These are phyloP conservation scores for Portevinia maculata DNA, from an alignment of 2,888 invertebrate species.

Conservation along the genomic window DNA sequence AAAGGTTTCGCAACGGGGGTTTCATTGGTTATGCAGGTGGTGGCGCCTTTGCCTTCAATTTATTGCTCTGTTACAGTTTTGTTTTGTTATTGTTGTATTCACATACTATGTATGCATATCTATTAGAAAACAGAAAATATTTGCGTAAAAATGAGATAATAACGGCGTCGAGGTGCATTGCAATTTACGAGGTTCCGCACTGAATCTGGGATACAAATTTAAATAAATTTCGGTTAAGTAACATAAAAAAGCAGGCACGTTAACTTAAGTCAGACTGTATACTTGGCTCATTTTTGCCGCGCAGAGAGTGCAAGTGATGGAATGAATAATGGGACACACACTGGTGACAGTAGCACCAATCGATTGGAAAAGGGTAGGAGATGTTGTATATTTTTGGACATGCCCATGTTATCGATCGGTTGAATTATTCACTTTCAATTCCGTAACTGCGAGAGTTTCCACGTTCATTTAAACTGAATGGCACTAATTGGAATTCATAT, in stretches of 20 bases:
- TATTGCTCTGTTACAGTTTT: conserved; percentile 44
- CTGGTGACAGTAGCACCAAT: conserved; percentile 16
- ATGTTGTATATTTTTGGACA: conserved; percentile 25
- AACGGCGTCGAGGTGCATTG: conserved; percentile 30
- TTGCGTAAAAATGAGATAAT: conserved; percentile 62
- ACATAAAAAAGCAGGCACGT: conserved; percentile 44
- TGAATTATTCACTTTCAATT: conserved; percentile 11
- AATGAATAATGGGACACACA: conserved; percentile 60
- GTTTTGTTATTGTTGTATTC: conserved; percentile 33
- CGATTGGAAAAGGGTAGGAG: conserved; percentile 29
- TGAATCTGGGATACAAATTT: conserved; percentile 59
- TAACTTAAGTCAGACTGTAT: conserved; percentile 55
- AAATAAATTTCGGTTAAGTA: conserved; percentile 56
- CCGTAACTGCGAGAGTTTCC: too few relatives aligned
- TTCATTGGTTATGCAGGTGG: conserved; percentile 70
- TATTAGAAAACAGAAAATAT: conserved; percentile 46
- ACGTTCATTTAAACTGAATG: conserved; percentile 15
- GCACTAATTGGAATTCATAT: background rate
- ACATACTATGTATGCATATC: too few relatives aligned
- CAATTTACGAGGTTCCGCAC: conserved; percentile 45
- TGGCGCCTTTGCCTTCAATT: conserved; percentile 60
- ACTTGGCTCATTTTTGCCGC: conserved; percentile 47
- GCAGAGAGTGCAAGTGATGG: conserved; percentile 63
- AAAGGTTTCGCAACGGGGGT: conserved; percentile 40
- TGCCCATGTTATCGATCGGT: conserved; percentile 7